These are phyloP conservation scores for Lumbricus terrestris DNA, from an alignment of 2,888 invertebrate species.

Conservation along the genomic window DNA sequence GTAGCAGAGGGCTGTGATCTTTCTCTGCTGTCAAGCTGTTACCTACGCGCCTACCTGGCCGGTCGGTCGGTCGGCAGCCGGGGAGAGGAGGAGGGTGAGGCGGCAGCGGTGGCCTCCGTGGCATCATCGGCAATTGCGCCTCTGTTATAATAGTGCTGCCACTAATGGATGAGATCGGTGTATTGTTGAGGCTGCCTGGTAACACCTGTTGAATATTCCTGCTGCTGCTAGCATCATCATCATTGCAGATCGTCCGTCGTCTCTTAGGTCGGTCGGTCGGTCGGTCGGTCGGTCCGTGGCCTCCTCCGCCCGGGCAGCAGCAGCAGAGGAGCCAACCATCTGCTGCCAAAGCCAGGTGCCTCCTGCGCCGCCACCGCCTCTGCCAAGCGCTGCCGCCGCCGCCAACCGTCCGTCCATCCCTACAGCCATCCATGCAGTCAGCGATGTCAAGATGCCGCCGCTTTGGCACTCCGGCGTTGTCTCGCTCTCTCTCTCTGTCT, in stretches of 20 bases:
- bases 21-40: neutral
- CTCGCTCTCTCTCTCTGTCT: no score
- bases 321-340: no score
- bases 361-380: neutral
- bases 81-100: neutral
- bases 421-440: neutral
- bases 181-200: neutral
- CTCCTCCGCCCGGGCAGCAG: no score
- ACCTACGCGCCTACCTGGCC: neutral
- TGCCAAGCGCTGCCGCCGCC: no score
- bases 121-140: neutral
- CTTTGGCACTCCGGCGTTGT: neutral
- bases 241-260: neutral
- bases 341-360: conserved; percentile 3
- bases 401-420: neutral
- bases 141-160: conserved; percentile 3
- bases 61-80: neutral
- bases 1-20: neutral
- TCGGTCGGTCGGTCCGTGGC: no score
- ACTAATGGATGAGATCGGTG: neutral
- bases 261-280: no score
- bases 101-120: no score
- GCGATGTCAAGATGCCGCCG: neutral
- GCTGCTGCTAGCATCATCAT: no score
- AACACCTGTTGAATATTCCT: conserved; percentile 3